phyloP scores from a whole-genome alignment of 2,113 vertebrate species.

The Hiodon alosoides region DNA sequence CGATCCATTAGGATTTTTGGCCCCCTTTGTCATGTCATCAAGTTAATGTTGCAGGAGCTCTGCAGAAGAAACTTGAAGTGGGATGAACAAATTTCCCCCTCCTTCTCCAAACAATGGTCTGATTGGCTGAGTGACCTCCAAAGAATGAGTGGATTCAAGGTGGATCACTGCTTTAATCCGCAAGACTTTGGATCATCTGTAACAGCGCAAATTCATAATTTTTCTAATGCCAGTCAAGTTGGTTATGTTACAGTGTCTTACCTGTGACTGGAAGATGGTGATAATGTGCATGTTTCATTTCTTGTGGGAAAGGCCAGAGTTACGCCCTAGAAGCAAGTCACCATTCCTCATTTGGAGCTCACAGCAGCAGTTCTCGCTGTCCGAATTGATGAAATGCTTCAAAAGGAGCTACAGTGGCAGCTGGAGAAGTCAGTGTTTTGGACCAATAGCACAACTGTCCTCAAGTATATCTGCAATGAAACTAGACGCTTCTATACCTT shows the following conservation, averaged over 20 bases:
- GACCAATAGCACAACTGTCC: slow-evolving; percentile 4
- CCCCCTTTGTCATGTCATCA: neutral
- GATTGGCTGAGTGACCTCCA: neutral
- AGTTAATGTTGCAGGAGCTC: neutral
- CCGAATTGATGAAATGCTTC: slow-evolving; percentile 1
- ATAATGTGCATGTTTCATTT: neutral
- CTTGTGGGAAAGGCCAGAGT: slow-evolving; percentile 9
- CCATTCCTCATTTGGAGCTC: slow-evolving; percentile 2
- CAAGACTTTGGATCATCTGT: neutral
- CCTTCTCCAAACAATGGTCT: neutral
- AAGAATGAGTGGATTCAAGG: neutral
- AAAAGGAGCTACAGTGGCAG: neutral
- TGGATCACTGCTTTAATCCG: neutral
- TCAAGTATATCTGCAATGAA: slow-evolving; percentile 19
- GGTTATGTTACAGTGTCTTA: slow-evolving; percentile 13
- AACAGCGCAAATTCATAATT: slow-evolving; percentile 2
- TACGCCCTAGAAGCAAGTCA: slow-evolving; percentile 1
- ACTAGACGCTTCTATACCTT: slow-evolving; percentile 7
- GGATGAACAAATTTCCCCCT: neutral
- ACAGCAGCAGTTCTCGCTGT: slow-evolving; percentile 4
- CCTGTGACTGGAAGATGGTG: neutral
- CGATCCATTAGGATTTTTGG: neutral
- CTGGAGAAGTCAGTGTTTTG: neutral
- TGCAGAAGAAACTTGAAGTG: neutral
- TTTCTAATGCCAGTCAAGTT: slow-evolving; percentile 16